Evolutionary conservation across 2,888 invertebrate genomes (phyloP), one percentile per base, ranked within the genome.

Genomic region (Caenorhabditis drosophilae): DNA sequence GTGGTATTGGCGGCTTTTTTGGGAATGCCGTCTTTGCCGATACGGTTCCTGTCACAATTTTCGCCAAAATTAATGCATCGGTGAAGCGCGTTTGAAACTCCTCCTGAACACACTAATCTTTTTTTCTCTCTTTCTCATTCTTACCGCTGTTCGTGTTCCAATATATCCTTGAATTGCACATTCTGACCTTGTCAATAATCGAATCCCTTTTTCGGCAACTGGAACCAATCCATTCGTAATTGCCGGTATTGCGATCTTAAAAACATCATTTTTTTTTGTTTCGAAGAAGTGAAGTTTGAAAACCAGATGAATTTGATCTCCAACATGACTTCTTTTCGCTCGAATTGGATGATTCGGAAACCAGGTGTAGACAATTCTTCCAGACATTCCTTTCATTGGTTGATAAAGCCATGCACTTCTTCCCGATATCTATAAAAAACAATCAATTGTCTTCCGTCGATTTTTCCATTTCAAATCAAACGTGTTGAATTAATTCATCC

Each of bases 281-380:
- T n/a, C n/a, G n/a, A n/a, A n/a, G n/a, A n/a, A n/a, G n/a, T n/a
- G n/a, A n/a, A n/a, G n/a, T n/a, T n/a, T n/a, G n/a, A n/a, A n/a
- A 44, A 75, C 70, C 67, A 76, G 38, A 58, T 74, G 69, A 41
- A 76, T 76, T 16, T 61, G 92, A 79, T 92, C 90, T 86, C 94
- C 94, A 16, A 93, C 91, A 84, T 94, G 93, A 4, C 94, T 94
- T 18, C 95, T 88, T 57, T 90, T 89, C 75, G 89, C 89, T 0
- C 90, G 90, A 84, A 94, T 93, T 51, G 91, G 89, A 86, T 96
- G 94, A 85, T 90, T 91, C 0, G 95, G 96, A 35, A 90, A 89
- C 95, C 96, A 96, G 73, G 91, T 67, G 49, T 62, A 70, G 15
- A 62, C 67, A n/a, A 71, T 67, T 35, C 64, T 57, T n/a, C 71